Evolutionary conservation across 2,888 invertebrate species (phyloP).

Genomic region (Aricia artaxerxes): DNA sequence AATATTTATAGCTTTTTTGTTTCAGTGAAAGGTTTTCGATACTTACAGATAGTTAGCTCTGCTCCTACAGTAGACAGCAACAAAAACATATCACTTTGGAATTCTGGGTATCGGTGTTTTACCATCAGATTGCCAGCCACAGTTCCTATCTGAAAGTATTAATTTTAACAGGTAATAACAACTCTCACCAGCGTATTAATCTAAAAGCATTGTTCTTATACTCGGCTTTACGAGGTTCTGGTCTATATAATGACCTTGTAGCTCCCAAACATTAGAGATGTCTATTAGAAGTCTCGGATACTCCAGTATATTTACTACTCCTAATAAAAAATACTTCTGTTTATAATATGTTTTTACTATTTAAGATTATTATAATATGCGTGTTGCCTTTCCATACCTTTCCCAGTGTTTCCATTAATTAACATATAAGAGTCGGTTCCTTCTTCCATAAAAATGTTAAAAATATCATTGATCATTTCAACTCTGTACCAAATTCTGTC

Average conservation of each 20-base stretch:
- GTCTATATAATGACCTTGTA: conserved; percentile 65
- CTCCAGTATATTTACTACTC: conserved; percentile 58
- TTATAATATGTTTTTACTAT: too few relatives aligned
- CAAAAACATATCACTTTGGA: conserved; percentile 84
- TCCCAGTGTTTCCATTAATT: conserved; percentile 86
- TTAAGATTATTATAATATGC: background rate
- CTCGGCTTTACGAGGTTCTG: conserved; percentile 57
- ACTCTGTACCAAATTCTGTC: conserved; percentile 77
- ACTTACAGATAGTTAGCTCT: conserved; percentile 70
- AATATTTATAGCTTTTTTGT: too few relatives aligned
- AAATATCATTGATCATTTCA: conserved; percentile 69
- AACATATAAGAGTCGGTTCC: conserved; percentile 77
- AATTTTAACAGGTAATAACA: background rate
- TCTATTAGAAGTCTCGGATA: conserved; percentile 80
- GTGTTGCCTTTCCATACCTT: background rate
- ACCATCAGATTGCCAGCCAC: conserved; percentile 85
- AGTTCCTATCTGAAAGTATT: conserved; percentile 74
- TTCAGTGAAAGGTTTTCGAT: background rate
- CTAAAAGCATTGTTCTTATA: too few relatives aligned
- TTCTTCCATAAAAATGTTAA: conserved; percentile 64
- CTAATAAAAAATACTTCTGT: conserved; percentile 44
- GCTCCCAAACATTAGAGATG: conserved; percentile 78
- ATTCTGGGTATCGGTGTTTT: conserved; percentile 82
- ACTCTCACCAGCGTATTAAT: too few relatives aligned
- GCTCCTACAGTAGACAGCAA: conserved; percentile 79